Conservation (phyloP, 2,113 vertebrate species). For the Protomyctophum bolini region DNA sequence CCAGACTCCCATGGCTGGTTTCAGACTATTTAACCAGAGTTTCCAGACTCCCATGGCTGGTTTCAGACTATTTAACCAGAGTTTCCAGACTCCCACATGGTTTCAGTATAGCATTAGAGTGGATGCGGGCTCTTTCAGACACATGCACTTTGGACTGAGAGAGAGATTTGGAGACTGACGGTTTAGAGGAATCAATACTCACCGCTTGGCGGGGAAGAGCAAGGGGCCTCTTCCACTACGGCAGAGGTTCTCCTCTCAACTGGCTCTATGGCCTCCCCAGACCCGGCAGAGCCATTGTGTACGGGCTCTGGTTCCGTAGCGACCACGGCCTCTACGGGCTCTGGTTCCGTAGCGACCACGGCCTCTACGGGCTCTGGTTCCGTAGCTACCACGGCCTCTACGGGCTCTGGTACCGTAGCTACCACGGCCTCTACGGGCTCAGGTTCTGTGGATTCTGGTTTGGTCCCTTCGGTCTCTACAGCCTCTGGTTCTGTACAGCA, state of each 20-base stretch:
- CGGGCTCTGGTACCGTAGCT: conserved; percentile 51
- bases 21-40: no score
- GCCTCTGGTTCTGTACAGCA: conserved; percentile 78
- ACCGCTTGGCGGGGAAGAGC: conserved; percentile 65
- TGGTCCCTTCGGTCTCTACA: conserved; percentile 72
- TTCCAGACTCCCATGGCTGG: no score
- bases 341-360: conserved; percentile 57
- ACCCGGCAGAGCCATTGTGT: conserved; percentile 52
- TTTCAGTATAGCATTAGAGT: conserved; percentile 14
- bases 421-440: conserved; percentile 58
- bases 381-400: conserved; percentile 67
- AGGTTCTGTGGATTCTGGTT: conserved; percentile 60
- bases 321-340: conserved; percentile 48
- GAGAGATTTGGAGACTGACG: conserved; percentile 54
- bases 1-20: no score
- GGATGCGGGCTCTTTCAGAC: conserved; percentile 5
- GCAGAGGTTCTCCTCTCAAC: conserved; percentile 42
- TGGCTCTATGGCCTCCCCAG: conserved; percentile 60
- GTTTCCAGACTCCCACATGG: no score
- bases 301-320: conserved; percentile 51
- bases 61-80: no score
- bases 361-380: conserved; percentile 60
- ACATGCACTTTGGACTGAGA: conserved; percentile 46
- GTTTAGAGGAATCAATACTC: conserved; percentile 57
- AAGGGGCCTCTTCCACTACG: conserved; percentile 61